A percentile compares a stretch with the other conserved stretches of the same genome.
Evolutionary conservation across 2,888 invertebrate species (phyloP).

Genomic region (Tipula lateralis): DNA sequence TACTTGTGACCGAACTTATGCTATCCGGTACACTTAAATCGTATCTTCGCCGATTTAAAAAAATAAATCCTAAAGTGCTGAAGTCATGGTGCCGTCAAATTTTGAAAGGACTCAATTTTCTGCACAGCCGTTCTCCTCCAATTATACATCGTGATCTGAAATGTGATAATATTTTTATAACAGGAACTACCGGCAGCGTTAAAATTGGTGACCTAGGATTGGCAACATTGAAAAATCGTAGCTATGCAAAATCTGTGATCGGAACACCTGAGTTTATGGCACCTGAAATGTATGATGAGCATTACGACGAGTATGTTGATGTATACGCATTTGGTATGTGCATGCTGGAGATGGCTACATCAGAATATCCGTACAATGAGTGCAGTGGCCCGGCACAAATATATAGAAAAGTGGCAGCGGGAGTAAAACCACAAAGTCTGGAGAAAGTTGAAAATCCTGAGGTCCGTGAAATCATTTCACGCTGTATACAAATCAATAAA

Average conservation of each 20-base stretch:
- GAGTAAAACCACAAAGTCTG: constrained; percentile 92
- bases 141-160: constrained; percentile 95
- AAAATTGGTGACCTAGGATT: constrained; percentile 98
- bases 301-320: constrained; percentile 98
- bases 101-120: constrained; percentile 91
- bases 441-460: constrained; percentile 94
- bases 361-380: constrained; percentile 98
- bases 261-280: constrained; percentile 64
- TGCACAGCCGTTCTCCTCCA: constrained; percentile 93
- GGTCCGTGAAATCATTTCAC: constrained; percentile 92
- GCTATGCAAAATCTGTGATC: constrained; percentile 98
- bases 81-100: constrained; percentile 99
- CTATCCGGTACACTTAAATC: constrained; percentile 98
- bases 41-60: constrained; percentile 92
- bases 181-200: constrained; percentile 97
- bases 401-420: constrained; percentile 96
- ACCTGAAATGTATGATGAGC: constrained; percentile 99
- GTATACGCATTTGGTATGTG: constrained; percentile 99
- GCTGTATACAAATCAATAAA: constrained; percentile 84
- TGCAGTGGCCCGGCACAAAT: constrained; percentile 98
- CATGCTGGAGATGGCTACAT: constrained; percentile 99
- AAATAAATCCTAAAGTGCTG: constrained; percentile 95
- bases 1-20: constrained; percentile 98
- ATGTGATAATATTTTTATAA: constrained; percentile 99
- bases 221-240: constrained; percentile 96